Percentiles rank a stretch among this genome's conserved stretches.
Conservation (phyloP, 2,113 vertebrate species). For the Entelurus aequoreus region DNA sequence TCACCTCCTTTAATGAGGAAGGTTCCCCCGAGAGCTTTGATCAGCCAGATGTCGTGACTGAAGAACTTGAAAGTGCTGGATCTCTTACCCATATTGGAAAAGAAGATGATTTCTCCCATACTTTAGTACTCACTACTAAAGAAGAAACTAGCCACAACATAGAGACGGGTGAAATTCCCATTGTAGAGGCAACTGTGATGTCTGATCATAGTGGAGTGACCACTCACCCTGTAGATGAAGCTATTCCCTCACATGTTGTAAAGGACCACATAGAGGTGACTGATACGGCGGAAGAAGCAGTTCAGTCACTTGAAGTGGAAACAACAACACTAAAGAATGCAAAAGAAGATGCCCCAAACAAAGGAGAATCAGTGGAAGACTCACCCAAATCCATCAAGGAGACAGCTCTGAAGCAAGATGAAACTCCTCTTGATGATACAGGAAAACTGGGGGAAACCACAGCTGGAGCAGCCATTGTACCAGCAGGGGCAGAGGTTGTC, state of each 20-base stretch:
- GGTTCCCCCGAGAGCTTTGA: not conserved
- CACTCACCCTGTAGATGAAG: conserved; percentile 1
- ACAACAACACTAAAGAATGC: not conserved
- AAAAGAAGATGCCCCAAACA: not conserved
- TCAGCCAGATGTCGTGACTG: not conserved
- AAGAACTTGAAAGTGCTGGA: conserved; percentile 5
- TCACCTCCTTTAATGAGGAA: not conserved
- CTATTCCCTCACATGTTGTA: not conserved
- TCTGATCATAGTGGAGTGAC: conserved; percentile 3
- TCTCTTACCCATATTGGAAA: not conserved
- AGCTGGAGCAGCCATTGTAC: not conserved
- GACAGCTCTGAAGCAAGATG: not conserved
- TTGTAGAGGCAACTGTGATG: not conserved
- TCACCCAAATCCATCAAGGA: not conserved
- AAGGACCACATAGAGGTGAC: not conserved
- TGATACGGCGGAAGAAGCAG: not conserved
- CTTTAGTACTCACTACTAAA: not conserved
- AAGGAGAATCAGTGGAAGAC: not conserved
- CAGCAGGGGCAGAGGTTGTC: not conserved
- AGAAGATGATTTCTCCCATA: conserved; percentile 9
- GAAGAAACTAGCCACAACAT: not conserved
- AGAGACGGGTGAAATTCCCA: not conserved
- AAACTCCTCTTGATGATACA: not conserved
- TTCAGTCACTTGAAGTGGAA: not conserved
- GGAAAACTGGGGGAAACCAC: not conserved